Evolutionary conservation across 2,888 invertebrate genomes (phyloP), one percentile per base, ranked within the genome.

Genomic region (Idaea straminata): DNA sequence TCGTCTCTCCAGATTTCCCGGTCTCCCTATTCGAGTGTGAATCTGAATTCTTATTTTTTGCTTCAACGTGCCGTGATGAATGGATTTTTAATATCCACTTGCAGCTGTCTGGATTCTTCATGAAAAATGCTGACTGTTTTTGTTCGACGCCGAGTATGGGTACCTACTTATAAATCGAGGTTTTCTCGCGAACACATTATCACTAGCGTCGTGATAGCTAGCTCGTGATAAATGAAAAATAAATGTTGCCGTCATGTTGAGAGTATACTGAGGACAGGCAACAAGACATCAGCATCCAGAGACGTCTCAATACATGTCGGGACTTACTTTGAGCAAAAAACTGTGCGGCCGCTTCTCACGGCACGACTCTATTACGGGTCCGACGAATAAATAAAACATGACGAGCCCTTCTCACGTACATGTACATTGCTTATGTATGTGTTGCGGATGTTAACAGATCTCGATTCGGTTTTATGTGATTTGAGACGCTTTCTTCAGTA

Each of bases 311-410:
- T 92, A 91, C 89, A 80, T 79, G 84, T 77, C 82, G 79, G 79
- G 81, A 75, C 77, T 79, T 82, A 82, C 85, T 79, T 86, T 83
- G 83, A 84, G 88, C 88, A 92, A 92, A 92, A 92, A 92, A 92
- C 88, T 84, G 82, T 83, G 85, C 85, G 85, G 84, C 83, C 86
- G 88, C 84, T 74, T 91, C 92, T 88, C 91, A 91, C 89, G 88
- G 86, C 89, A 90, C 91, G 90, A 90, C 92, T 92, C 91, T 92
- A 92, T 92, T 92, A 91, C 90, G 80, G 87, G 87, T 87, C 85
- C 83, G 84, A 88, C 87, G 84, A 87, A 92, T 92, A 92, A 92
- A 92, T 92, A 92, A 92, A 92, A 92, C 92, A 92, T 92, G 92
- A 91, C 85, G 91, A 84, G 88, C 91, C 90, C 89, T 91, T 91